A percentile compares a stretch with the other conserved stretches of the same genome.
These are phyloP conservation scores for Eospalax fontanierii DNA, from an alignment of 2,797 vertebrate species.

Conservation along the genomic window DNA sequence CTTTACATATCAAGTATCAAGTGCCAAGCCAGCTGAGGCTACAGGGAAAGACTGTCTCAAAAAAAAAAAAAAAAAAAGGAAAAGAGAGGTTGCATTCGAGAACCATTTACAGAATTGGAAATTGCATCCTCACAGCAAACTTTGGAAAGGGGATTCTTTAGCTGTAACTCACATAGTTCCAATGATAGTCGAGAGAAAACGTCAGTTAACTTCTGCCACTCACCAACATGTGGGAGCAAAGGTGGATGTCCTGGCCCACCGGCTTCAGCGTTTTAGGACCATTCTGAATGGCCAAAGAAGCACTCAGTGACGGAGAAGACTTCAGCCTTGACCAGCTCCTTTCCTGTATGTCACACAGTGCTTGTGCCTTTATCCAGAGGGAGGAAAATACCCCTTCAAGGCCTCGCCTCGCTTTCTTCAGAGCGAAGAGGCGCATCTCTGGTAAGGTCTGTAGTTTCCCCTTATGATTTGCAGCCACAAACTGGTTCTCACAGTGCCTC, in stretches of 20 bases:
- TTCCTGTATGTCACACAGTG: not conserved
- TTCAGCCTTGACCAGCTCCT: not conserved
- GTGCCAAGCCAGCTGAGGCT: too few relatives aligned
- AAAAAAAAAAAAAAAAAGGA: not conserved
- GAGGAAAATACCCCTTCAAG: not conserved
- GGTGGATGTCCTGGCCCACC: not conserved
- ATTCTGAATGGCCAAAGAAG: not conserved
- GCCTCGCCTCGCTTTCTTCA: not conserved
- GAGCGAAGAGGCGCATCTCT: constrained; percentile 46
- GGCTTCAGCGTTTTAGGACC: not conserved
- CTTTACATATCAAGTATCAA: too few relatives aligned
- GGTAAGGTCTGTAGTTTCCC: constrained; percentile 33
- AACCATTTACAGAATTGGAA: not conserved
- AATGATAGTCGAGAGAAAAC: not conserved
- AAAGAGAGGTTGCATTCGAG: not conserved
- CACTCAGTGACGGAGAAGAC: not conserved
- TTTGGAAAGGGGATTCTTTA: not conserved
- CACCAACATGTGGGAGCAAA: fast-evolving
- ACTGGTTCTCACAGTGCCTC: constrained; percentile 82
- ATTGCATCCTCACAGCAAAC: not conserved
- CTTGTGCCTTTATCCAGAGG: not conserved
- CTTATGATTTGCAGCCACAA: constrained; percentile 79
- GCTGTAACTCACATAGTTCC: not conserved
- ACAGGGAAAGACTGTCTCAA: too few relatives aligned
- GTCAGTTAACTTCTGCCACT: not conserved